Percentiles rank a stretch among this genome's conserved stretches.
Evolutionary conservation across 2,797 vertebrate genomes (phyloP).

Genomic region (Apodemus agrarius): DNA sequence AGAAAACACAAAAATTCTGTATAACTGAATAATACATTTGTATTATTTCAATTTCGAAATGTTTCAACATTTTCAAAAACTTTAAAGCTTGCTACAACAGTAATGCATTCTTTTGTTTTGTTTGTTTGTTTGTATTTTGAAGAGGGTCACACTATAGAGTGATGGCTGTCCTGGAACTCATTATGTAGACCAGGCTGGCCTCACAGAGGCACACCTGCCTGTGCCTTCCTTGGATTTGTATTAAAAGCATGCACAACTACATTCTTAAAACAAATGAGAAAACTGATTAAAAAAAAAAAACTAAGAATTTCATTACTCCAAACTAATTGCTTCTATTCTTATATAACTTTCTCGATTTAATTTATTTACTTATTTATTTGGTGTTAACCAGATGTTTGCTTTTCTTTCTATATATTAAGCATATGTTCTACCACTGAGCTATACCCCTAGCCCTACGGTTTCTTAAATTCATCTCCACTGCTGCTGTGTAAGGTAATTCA

Average conservation of each 20-base stretch:
- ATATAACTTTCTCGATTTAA: conserved; percentile 28
- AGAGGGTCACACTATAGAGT: neutral
- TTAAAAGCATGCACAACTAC: neutral
- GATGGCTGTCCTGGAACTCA: neutral
- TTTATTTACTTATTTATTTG: neutral
- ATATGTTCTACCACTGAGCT: neutral
- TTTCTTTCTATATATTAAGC: neutral
- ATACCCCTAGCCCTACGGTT: neutral
- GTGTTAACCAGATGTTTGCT: neutral
- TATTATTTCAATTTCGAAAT: too few species aligned
- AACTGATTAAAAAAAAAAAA: neutral
- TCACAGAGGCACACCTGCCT: neutral
- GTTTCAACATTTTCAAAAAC: conserved; percentile 25
- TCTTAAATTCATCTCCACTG: neutral
- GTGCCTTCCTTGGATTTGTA: neutral
- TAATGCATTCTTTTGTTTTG: conserved; percentile 6
- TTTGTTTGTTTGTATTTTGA: neutral
- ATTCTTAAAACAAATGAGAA: conserved; percentile 31
- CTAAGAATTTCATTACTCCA: neutral
- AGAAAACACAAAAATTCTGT: conserved; percentile 23
- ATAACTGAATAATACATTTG: conserved; percentile 1
- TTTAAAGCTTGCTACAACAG: conserved; percentile 49
- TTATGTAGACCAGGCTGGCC: neutral
- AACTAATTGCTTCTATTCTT: conserved; percentile 27
- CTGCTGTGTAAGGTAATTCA: neutral